Evolutionary conservation across 2,888 invertebrate species (phyloP), one percentile per base, ranked within the genome.

Genomic region (Chelonus formosanus): DNA sequence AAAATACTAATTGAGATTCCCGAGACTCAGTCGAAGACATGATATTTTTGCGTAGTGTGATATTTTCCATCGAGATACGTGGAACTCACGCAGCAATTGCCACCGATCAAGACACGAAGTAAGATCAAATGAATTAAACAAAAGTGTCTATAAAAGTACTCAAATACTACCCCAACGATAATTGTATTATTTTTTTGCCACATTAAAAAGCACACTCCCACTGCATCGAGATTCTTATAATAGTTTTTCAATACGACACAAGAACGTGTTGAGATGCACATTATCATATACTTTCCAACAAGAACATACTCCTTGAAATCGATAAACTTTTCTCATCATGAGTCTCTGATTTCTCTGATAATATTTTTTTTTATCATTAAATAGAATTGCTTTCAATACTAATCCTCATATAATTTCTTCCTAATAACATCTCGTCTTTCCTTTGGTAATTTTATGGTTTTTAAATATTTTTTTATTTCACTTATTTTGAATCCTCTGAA

Each of bases 241-340:
- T 40, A 55, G 55, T 50, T 64, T 53, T 52, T 62, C 62, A 47
- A 47, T 47, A 62, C 35, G 8, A 50, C 32, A 10, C 40, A 52
- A 31, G 58, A 56, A 65, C 60, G 58, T 55, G 59, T 40, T 63
- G 68, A 72, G 68, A 70, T 68, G 67, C 63, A 44, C 71, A 67
- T 67, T 68, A 55, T 58, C 55, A 40, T 55, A 55, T 54, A 54
- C 32, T 8, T n/a, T n/a, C 20, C 20, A 20, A 20, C 20, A 20
- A 20, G 20, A 20, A 20, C 20, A 20, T 20, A 20, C 20, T 20
- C 20, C 20, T 20, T 20, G 20, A 20, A 20, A 20, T 20, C 20
- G 20, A 20, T 20, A 20, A 20, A 20, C 1, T 20, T 20, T 20
- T 20, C 20, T 20, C 20, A 20, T 20, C 20, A 20, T 20, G 20